Evolutionary conservation across 37 sponge, comb jelly and placozoan genomes (phyloP).

Genomic region (Hormiphora californensis): DNA sequence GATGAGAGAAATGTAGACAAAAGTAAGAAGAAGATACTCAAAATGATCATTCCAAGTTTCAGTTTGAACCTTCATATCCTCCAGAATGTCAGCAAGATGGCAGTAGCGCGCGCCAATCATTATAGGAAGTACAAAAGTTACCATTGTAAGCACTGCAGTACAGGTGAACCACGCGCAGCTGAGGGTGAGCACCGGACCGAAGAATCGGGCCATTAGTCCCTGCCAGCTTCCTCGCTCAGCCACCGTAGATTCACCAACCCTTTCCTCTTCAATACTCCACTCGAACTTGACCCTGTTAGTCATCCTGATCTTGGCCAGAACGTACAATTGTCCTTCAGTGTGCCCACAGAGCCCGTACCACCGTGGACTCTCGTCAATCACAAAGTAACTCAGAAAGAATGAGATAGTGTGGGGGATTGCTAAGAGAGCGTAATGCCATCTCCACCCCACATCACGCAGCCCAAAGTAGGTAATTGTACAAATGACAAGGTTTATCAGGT

Average conservation of each 20-base stretch:
- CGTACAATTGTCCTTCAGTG: conserved; percentile 8
- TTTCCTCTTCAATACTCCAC: neutral
- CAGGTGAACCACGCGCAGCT: neutral
- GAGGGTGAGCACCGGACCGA: neutral
- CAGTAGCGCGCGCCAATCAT: neutral
- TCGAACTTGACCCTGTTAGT: neutral
- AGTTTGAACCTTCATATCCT: neutral
- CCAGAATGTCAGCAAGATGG: neutral
- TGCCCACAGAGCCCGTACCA: neutral
- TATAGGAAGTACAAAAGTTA: neutral
- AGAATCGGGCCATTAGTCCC: conserved; percentile 10
- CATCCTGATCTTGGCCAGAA: neutral
- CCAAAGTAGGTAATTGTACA: neutral
- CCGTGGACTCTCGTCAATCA: neutral
- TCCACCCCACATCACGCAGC: neutral
- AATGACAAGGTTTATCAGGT: neutral
- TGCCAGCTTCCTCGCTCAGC: neutral
- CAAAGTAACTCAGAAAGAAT: neutral
- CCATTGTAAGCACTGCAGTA: neutral
- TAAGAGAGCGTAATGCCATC: neutral
- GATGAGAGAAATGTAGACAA: neutral
- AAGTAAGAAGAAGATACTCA: neutral
- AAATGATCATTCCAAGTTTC: neutral
- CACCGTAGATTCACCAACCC: neutral
- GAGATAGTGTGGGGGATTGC: neutral